These are phyloP conservation scores for Enteromius afrohamiltoni DNA, from an alignment of 2,797 vertebrate genomes.

Conservation along the genomic window DNA sequence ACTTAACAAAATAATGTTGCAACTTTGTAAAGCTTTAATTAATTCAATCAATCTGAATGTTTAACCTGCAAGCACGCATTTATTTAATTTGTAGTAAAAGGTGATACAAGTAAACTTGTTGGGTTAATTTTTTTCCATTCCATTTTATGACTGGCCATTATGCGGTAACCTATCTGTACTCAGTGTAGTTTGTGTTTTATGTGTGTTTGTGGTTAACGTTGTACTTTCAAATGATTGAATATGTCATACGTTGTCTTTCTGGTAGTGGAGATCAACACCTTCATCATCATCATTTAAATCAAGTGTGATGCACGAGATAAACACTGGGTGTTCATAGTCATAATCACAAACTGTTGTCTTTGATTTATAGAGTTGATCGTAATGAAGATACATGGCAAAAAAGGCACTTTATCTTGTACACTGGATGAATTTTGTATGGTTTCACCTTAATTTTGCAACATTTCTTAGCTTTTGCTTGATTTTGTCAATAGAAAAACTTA, in stretches of 20 bases:
- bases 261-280: not conserved
- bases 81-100: not conserved
- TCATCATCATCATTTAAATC: not conserved
- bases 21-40: not conserved
- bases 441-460: not conserved
- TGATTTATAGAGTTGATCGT: not conserved
- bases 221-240: not conserved
- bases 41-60: not conserved
- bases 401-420: not conserved
- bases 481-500: not conserved
- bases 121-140: not conserved
- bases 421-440: not conserved
- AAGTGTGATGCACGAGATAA: not conserved
- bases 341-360: not conserved
- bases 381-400: not conserved
- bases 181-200: not conserved
- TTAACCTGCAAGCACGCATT: not conserved
- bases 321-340: not conserved
- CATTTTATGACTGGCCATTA: not conserved
- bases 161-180: not conserved
- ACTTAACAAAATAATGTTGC: not conserved
- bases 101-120: too few relatives aligned
- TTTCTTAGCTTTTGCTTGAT: not conserved
- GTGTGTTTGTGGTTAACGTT: not conserved
- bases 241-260: not conserved